phyloP scores from a whole-genome alignment of 1,140 invertebrate genomes.

The Cyclina sinensis region DNA sequence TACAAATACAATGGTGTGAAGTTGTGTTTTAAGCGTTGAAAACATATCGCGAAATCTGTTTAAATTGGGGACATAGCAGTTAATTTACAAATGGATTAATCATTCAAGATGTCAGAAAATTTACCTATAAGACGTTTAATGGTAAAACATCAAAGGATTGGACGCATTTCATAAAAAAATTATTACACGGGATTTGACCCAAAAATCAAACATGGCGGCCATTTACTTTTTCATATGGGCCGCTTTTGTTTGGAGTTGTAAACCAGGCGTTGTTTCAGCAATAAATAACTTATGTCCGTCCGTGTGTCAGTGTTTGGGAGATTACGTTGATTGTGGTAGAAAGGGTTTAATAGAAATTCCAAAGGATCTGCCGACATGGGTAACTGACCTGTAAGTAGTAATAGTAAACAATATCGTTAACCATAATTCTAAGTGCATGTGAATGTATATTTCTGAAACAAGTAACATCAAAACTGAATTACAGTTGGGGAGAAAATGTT shows the following conservation, averaged over 20 bases:
- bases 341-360: constrained; percentile 62
- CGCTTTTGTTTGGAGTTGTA: constrained; percentile 67
- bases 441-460: too few species aligned
- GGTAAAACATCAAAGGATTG: not conserved
- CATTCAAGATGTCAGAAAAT: constrained; percentile 52
- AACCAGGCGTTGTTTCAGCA: not conserved
- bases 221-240: constrained; percentile 66
- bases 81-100: constrained; percentile 36
- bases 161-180: constrained; percentile 46
- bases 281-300: constrained; percentile 60
- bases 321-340: constrained; percentile 64
- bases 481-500: not conserved
- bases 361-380: constrained; percentile 60
- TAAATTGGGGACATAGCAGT: constrained; percentile 22
- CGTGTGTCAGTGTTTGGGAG: constrained; percentile 63
- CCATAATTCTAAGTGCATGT: too few species aligned
- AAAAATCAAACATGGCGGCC: constrained; percentile 70
- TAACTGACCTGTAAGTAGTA: constrained; percentile 56
- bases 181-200: constrained; percentile 50
- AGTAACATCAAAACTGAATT: too few species aligned
- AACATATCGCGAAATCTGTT: constrained; percentile 29
- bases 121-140: constrained; percentile 30
- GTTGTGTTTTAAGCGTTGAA: constrained; percentile 38
- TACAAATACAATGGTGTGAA: constrained; percentile 64
- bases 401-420: not conserved